These are phyloP conservation scores for Notamacropus eugenii DNA, from an alignment of 2,797 vertebrate genomes.

Conservation along the genomic window DNA sequence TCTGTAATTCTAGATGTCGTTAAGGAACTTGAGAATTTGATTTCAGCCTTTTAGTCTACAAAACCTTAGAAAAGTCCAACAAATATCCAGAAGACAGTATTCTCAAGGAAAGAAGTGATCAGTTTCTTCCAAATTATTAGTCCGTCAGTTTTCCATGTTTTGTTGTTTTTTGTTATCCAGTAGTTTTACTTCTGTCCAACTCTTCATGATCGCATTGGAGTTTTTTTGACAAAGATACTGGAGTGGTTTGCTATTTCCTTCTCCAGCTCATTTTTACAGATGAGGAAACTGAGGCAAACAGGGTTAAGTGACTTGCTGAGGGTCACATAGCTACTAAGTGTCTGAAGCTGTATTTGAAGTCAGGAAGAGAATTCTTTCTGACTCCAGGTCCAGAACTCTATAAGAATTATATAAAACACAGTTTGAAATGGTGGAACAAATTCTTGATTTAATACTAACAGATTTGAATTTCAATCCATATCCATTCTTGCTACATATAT, in stretches of 20 bases:
- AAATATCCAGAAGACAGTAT: not conserved
- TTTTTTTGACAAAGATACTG: not conserved
- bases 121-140: not conserved
- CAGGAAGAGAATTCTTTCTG: not conserved
- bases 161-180: not conserved
- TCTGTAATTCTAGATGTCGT: not conserved
- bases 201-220: not conserved
- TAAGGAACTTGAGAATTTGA: not conserved
- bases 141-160: not conserved
- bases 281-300: not conserved
- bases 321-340: not conserved
- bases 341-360: not conserved
- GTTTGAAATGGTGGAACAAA: not conserved
- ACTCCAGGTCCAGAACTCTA: not conserved
- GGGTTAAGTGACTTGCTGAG: not conserved
- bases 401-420: conserved; percentile 17
- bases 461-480: not conserved
- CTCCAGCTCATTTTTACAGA: not conserved
- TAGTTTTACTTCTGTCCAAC: not conserved
- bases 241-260: not conserved
- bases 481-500: not conserved
- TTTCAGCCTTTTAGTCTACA: not conserved
- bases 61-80: not conserved
- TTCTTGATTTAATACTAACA: not conserved
- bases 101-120: not conserved